Conservation (phyloP, 1,140 invertebrate species). For the Heliothis subflexa region DNA sequence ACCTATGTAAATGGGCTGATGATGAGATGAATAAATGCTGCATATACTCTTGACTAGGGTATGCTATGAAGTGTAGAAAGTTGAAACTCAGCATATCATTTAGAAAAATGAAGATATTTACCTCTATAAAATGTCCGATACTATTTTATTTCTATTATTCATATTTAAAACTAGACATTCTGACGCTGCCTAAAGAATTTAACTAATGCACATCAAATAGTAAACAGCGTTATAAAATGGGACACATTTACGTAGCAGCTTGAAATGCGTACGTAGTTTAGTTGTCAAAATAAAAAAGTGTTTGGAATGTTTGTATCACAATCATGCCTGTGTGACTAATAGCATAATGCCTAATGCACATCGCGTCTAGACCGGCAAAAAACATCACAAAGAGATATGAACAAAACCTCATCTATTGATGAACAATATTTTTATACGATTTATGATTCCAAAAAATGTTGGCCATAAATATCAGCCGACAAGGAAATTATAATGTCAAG, state of each 20-base stretch:
- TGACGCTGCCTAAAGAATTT: background rate
- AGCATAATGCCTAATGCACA: background rate
- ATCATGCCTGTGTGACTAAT: conserved; percentile 1
- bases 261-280: background rate
- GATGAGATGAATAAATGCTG: no score
- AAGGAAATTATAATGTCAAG: conserved; percentile 15
- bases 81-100: no score
- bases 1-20: no score
- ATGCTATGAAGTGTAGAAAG: no score
- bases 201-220: conserved; percentile 3
- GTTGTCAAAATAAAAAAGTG: conserved; percentile 22
- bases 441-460: background rate
- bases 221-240: background rate
- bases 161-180: background rate
- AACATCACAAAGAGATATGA: conserved; percentile 46
- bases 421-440: background rate
- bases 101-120: no score
- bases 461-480: background rate
- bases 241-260: background rate
- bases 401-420: background rate
- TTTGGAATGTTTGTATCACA: conserved; percentile 2
- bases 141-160: no score
- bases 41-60: no score
- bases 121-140: no score
- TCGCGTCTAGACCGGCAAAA: conserved; percentile 53